A percentile compares a stretch with the other conserved stretches of the same genome.
Conservation (phyloP, 2,888 invertebrate genomes). For the Callosobruchus maculatus region DNA sequence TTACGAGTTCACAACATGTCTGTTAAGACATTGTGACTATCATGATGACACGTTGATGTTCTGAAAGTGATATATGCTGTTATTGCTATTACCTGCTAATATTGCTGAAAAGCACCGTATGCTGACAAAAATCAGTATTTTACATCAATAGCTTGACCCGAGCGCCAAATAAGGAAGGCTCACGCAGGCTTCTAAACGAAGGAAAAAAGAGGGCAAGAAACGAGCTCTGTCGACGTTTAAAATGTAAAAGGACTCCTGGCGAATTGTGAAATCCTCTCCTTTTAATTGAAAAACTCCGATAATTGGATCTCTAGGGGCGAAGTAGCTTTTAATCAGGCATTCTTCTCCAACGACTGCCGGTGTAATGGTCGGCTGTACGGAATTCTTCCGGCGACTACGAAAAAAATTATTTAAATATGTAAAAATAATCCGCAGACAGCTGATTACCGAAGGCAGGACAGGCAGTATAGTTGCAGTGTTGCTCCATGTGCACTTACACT, state of each 20-base stretch:
- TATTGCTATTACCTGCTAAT: no score
- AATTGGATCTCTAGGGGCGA: not conserved
- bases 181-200: not conserved
- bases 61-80: no score
- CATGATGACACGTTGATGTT: no score
- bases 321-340: not conserved
- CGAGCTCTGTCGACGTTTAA: not conserved
- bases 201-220: constrained; percentile 1
- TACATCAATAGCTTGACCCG: not conserved
- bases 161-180: not conserved
- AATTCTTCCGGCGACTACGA: not conserved
- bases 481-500: no score
- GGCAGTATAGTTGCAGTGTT: not conserved
- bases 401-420: not conserved
- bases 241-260: not conserved
- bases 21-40: no score
- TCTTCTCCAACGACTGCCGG: not conserved
- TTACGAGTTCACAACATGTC: no score
- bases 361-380: not conserved
- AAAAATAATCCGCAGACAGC: not conserved
- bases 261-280: not conserved
- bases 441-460: not conserved
- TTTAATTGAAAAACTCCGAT: not conserved
- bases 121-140: not conserved
- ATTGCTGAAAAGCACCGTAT: no score